Percentiles rank a stretch among this genome's conserved stretches.
Conservation (phyloP, 2,797 vertebrate genomes). For the Danio kyathit region DNA sequence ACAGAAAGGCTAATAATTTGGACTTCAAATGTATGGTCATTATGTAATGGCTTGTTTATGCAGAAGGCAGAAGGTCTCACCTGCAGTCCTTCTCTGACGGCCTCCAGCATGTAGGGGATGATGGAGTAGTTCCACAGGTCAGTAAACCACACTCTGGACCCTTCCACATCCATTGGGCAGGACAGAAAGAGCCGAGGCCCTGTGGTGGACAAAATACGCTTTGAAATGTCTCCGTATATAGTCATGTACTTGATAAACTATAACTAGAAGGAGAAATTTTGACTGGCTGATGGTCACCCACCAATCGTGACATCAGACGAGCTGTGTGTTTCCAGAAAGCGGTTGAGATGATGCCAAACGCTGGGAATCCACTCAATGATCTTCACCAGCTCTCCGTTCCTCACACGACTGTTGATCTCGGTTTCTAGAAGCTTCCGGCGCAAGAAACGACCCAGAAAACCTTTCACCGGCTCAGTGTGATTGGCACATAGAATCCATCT, state of each 20-base stretch:
- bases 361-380: constrained; percentile 89
- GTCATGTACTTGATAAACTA: neutral
- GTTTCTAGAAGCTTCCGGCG: constrained; percentile 87
- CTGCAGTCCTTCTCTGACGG: constrained; percentile 88
- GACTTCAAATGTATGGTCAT: no score
- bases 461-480: constrained; percentile 88
- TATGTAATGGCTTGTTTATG: no score
- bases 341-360: constrained; percentile 90
- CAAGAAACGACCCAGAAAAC: constrained; percentile 87
- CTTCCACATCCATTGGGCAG: constrained; percentile 88
- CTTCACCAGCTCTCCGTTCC: constrained; percentile 84
- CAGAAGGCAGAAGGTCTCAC: constrained; percentile 62
- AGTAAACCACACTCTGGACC: constrained; percentile 90
- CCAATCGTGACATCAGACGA: constrained; percentile 91
- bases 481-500: constrained; percentile 89
- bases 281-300: constrained; percentile 62
- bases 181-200: constrained; percentile 90
- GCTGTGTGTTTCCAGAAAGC: constrained; percentile 88
- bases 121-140: constrained; percentile 92
- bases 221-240: neutral
- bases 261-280: neutral
- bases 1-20: no score
- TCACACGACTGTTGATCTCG: constrained; percentile 82
- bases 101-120: constrained; percentile 88
- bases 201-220: constrained; percentile 55